Percentiles rank a stretch among this genome's conserved stretches.
These are phyloP conservation scores for Carassius auratus DNA, from an alignment of 2,113 vertebrate genomes.

Conservation along the genomic window DNA sequence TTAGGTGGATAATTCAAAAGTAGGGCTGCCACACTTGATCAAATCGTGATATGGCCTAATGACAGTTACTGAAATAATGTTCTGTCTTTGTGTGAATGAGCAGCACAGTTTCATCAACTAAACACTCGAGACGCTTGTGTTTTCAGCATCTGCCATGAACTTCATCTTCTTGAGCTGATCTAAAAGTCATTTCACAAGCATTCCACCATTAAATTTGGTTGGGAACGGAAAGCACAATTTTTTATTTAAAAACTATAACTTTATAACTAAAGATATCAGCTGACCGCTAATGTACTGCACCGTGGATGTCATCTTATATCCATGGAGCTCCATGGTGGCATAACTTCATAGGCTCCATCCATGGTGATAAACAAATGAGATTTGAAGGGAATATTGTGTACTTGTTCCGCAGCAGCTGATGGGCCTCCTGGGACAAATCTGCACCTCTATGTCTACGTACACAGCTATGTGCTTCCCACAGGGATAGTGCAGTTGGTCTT, in stretches of 20 bases:
- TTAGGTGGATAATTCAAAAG: not conserved
- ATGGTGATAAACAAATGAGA: not conserved
- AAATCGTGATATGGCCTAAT: not conserved
- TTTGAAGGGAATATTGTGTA: not conserved
- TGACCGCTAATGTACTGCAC: not conserved
- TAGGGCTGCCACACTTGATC: not conserved
- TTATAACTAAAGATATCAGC: not conserved
- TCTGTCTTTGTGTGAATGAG: no score
- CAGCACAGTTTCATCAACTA: no score
- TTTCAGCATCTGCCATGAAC: no score
- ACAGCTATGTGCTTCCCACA: constrained; percentile 13
- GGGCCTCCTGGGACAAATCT: constrained; percentile 1
- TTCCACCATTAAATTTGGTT: no score
- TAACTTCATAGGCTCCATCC: not conserved
- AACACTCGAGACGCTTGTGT: no score
- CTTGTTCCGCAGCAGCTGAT: not conserved
- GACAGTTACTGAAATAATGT: no score
- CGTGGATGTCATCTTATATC: not conserved
- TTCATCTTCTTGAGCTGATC: no score
- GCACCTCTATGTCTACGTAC: not conserved
- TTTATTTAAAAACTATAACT: no score
- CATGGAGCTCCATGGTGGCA: not conserved
- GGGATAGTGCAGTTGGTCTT: constrained; percentile 23
- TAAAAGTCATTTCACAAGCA: no score
- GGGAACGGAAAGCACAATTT: no score